Base-by-base conservation (phyloP, 2,888 invertebrate genomes). In the Cheilosia pagana region DNA sequence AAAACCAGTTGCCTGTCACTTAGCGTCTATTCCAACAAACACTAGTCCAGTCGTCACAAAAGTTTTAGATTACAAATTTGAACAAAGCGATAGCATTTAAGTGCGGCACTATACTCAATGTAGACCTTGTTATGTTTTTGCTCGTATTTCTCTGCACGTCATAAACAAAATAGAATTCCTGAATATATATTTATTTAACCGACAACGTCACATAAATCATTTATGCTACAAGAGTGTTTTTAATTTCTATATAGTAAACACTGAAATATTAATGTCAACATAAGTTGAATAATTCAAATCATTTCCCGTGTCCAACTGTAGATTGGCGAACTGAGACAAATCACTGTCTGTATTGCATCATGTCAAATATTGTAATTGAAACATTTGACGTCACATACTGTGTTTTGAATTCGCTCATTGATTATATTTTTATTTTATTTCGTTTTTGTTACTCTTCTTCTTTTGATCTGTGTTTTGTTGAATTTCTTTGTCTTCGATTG, bases 311-410 rank as follows among this genome's bases (percentile, higher is more conserved):
- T 2, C 19, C 14, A 68, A 55, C 8, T 7, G 48, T 35, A 8
- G 43, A 43, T 45, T 19, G n/a, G 14, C 70, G 45, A 50, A 23
- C 52, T 70, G 63, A 76, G 45, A 62, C 70, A 31, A 81, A 76
- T 65, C 71, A 43, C 65, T 77, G 63, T 25, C 59, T 76, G 45
- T 77, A 77, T 82, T 77, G 71, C 77, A 82, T 77, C 82, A 82
- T 71, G 62, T 60, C 39, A 72, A 65, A 71, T 65, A 60, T 65
- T 65, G 28, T 70, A 67, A 74, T 63, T 59, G 31, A 50, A 55
- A 63, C 45, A 57, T 67, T 72, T 82, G 77, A 82, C 82, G 82
- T 82, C 82, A 82, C 23, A 50, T 16, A 43, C 41, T 6, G 3
- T 25, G n/a, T 5, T 48, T 19, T 45, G 35, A 62, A 31, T 41